Conservation (phyloP, 2,797 vertebrate species). For the Tapirus indicus region DNA sequence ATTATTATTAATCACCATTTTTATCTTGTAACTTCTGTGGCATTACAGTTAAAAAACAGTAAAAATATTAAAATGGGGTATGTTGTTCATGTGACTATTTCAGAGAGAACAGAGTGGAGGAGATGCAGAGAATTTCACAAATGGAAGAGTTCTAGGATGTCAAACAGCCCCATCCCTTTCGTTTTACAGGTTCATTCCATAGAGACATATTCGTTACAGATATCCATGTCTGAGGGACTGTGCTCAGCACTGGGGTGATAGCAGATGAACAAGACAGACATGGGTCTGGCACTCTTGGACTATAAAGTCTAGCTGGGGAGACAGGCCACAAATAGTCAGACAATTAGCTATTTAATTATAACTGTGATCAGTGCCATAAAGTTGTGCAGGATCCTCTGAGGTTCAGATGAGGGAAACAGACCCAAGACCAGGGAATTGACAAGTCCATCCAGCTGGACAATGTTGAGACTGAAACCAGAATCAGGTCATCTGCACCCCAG, state of each 20-base stretch:
- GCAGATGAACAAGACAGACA: background rate
- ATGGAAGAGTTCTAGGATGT: background rate
- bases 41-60: background rate
- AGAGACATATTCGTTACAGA: background rate
- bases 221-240: background rate
- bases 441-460: background rate
- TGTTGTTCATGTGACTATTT: background rate
- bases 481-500: background rate
- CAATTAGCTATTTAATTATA: background rate
- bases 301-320: background rate
- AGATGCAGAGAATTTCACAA: background rate
- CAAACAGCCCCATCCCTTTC: background rate
- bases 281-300: background rate
- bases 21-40: conserved; percentile 22
- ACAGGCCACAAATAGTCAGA: background rate
- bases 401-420: background rate
- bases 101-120: background rate
- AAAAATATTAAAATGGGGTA: background rate
- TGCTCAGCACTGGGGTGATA: background rate
- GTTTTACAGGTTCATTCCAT: background rate
- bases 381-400: background rate
- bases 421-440: background rate
- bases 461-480: background rate
- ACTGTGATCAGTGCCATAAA: background rate
- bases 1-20: conserved; percentile 48